Conservation (phyloP, 1,140 invertebrate species). For the Papilio polytes region DNA sequence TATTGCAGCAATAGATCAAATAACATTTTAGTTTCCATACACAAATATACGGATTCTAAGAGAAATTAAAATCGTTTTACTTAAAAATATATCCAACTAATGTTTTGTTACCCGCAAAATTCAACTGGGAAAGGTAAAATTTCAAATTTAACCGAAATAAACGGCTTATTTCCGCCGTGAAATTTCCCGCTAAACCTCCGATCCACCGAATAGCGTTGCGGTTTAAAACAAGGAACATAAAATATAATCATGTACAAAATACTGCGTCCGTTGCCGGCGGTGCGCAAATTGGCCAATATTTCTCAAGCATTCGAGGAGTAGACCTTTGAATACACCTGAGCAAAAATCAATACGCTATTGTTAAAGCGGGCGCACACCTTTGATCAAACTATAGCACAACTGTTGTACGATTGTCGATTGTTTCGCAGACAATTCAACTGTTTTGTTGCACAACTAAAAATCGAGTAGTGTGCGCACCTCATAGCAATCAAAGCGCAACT, state of each 20-base stretch:
- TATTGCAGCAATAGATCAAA: constrained; percentile 1
- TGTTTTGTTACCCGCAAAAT: constrained; percentile 15
- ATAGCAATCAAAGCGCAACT: too few relatives aligned
- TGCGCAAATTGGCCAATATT: constrained; percentile 39
- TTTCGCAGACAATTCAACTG: too few relatives aligned
- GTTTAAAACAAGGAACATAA: constrained; percentile 36
- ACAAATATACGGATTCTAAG: neutral
- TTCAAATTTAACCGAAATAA: constrained; percentile 28
- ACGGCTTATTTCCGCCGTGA: constrained; percentile 20
- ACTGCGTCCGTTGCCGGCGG: constrained; percentile 26
- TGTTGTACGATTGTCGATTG: too few relatives aligned
- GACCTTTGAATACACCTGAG: constrained; percentile 32
- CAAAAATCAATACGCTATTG: constrained; percentile 13
- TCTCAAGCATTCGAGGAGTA: constrained; percentile 32
- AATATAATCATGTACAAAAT: constrained; percentile 39
- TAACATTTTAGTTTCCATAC: neutral
- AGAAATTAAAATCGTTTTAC: neutral
- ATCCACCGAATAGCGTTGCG: constrained; percentile 19
- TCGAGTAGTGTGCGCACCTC: too few relatives aligned
- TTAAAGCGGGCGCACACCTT: too few relatives aligned
- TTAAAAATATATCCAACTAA: neutral
- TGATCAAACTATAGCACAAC: too few relatives aligned
- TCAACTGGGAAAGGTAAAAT: neutral
- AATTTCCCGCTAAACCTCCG: constrained; percentile 23
- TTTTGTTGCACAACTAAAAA: too few relatives aligned